phyloP scores from a whole-genome alignment of 2,888 invertebrate species.

The Ommatoiulus sabulosus region DNA sequence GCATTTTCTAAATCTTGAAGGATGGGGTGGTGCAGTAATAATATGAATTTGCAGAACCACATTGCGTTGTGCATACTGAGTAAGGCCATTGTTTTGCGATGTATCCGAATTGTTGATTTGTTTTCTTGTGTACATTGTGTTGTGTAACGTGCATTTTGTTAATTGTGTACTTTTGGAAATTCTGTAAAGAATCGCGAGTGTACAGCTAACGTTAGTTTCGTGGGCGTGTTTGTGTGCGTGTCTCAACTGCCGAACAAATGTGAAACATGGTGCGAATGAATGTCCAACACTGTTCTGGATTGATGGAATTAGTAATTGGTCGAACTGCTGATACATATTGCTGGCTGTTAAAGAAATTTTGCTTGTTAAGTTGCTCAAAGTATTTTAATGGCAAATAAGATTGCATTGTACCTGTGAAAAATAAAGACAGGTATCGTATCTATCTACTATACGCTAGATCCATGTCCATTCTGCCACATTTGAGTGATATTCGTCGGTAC shows the following conservation, averaged over 20 bases:
- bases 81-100: background rate
- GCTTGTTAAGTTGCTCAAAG: slow-evolving; percentile 48
- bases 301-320: slow-evolving; percentile 24
- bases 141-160: slow-evolving; percentile 32
- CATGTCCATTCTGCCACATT: background rate
- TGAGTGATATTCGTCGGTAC: too few relatives aligned
- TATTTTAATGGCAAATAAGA: slow-evolving; percentile 41
- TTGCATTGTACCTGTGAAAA: slow-evolving; percentile 44
- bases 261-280: slow-evolving; percentile 25
- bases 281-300: background rate
- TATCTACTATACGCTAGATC: background rate
- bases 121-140: slow-evolving; percentile 28
- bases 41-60: background rate
- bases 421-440: slow-evolving; percentile 31
- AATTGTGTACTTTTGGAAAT: slow-evolving; percentile 20
- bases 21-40: background rate
- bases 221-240: slow-evolving; percentile 16
- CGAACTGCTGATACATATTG: slow-evolving; percentile 22
- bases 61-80: background rate
- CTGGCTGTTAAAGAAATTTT: slow-evolving; percentile 42
- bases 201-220: slow-evolving; percentile 42
- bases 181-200: slow-evolving; percentile 46
- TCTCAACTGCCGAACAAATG: slow-evolving; percentile 7
- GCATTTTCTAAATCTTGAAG: background rate
- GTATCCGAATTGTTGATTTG: slow-evolving; percentile 9